Conservation (phyloP, 2,888 invertebrate species). For the Rhamnusium bicolor region DNA sequence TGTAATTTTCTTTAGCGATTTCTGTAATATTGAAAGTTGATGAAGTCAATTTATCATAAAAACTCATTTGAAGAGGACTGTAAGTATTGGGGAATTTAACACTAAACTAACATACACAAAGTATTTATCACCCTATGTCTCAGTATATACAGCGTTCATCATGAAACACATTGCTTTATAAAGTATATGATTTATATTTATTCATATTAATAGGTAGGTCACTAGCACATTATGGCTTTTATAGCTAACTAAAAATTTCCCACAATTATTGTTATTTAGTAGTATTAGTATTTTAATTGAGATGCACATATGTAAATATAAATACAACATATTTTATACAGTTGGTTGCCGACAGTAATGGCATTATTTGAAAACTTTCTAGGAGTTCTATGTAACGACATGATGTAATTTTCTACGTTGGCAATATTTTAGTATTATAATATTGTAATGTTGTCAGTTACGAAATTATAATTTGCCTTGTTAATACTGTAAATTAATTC, state of each 20-base stretch:
- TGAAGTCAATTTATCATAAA: too few species aligned
- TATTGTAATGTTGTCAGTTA: not conserved
- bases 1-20: too few species aligned
- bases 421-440: conserved; percentile 17
- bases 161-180: too few species aligned
- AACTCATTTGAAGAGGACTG: too few species aligned
- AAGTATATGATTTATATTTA: not conserved
- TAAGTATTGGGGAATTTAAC: too few species aligned
- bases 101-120: too few species aligned
- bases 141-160: too few species aligned
- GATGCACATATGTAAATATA: conserved; percentile 11
- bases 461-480: conserved; percentile 3
- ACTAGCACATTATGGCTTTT: not conserved
- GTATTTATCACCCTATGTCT: too few species aligned
- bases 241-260: not conserved
- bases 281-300: not conserved
- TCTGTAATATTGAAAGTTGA: too few species aligned
- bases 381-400: not conserved
- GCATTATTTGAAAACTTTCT: conserved; percentile 5
- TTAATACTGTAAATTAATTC: conserved; percentile 13
- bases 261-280: not conserved
- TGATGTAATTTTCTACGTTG: conserved; percentile 1
- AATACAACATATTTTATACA: not conserved
- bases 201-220: not conserved
- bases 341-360: conserved; percentile 2